These are phyloP conservation scores for Sturmia bella DNA, from an alignment of 2,888 invertebrate species.

Conservation along the genomic window DNA sequence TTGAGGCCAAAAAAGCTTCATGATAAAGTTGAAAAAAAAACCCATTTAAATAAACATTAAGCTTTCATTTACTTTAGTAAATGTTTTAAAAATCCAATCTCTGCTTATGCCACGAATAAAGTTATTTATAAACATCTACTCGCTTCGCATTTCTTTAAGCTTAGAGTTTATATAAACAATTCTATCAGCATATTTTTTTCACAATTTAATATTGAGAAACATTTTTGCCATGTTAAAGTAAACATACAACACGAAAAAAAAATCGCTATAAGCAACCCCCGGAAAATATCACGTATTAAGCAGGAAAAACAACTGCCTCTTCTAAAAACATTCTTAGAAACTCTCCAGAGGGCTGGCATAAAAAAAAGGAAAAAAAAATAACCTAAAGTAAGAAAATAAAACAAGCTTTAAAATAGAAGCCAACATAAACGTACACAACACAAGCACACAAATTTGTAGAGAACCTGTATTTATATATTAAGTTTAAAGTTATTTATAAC, in stretches of 20 bases:
- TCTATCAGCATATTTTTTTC: slow-evolving; percentile 2
- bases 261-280: neutral
- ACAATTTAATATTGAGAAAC: slow-evolving; percentile 2
- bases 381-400: slow-evolving; percentile 6
- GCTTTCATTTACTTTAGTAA: no score
- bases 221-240: slow-evolving; percentile 1
- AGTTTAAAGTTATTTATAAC: neutral
- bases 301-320: slow-evolving; percentile 25
- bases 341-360: neutral
- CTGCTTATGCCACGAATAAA: neutral
- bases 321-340: neutral
- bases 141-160: slow-evolving; percentile 32
- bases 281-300: slow-evolving; percentile 6
- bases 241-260: neutral
- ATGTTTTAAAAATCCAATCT: no score
- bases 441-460: no score
- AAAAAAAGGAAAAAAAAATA: neutral
- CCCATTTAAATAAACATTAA: no score
- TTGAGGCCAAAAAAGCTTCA: no score
- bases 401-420: slow-evolving; percentile 17
- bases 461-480: neutral
- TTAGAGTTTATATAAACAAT: slow-evolving; percentile 20
- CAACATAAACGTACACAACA: no score
- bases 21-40: no score
- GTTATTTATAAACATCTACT: neutral